Percentiles rank a stretch among this genome's conserved stretches.
phyloP scores from a whole-genome alignment of 2,797 vertebrate species.

The Streptopelia turtur region DNA sequence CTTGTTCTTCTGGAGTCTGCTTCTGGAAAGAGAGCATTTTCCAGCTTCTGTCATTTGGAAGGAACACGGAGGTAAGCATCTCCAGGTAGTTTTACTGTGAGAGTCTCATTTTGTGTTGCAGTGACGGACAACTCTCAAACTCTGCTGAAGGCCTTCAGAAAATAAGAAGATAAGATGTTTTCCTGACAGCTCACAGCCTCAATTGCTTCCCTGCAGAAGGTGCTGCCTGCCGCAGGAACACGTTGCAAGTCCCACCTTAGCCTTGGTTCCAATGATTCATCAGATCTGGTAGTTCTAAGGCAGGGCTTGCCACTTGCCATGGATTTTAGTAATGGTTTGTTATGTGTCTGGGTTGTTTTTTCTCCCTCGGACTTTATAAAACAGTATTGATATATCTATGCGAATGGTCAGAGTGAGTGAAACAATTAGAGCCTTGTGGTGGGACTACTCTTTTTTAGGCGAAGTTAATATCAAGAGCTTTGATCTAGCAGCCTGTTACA shows the following conservation, averaged over 20 bases:
- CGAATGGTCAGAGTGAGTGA: not conserved
- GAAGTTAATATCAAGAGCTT: not conserved
- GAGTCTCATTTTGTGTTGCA: not conserved
- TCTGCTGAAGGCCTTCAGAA: not conserved
- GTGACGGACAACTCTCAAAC: not conserved
- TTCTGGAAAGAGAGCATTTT: not conserved
- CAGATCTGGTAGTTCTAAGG: not conserved
- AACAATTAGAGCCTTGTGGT: not conserved
- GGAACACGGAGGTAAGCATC: not conserved
- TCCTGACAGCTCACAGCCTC: not conserved
- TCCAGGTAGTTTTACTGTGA: not conserved
- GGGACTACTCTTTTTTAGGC: not conserved
- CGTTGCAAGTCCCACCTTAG: not conserved
- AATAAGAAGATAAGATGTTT: not conserved
- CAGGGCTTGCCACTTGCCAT: not conserved
- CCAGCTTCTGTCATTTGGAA: not conserved
- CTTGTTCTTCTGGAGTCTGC: not conserved
- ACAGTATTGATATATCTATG: not conserved
- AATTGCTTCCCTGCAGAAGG: not conserved
- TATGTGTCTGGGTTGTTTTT: too few relatives aligned
- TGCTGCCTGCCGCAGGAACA: fast-evolving
- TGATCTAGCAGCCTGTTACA: not conserved
- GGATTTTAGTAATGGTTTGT: not conserved
- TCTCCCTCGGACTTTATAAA: not conserved
- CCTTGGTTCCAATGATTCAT: not conserved